These are phyloP conservation scores for Peromyscus melanophrys DNA, from an alignment of 2,797 vertebrate genomes.

Conservation along the genomic window DNA sequence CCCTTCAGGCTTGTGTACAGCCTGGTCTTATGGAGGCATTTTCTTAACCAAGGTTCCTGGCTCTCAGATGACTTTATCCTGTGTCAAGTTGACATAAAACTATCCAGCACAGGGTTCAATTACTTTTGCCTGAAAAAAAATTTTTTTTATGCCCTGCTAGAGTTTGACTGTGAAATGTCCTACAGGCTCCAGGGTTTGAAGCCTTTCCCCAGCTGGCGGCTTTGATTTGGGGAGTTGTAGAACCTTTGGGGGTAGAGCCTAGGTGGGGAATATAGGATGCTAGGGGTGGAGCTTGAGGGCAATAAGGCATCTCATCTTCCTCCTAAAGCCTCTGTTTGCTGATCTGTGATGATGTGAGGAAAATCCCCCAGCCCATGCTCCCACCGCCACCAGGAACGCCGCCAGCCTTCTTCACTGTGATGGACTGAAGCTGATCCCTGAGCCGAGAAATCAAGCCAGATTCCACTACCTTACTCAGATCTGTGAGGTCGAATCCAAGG, in stretches of 20 bases:
- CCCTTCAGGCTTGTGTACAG: neutral
- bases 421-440: neutral
- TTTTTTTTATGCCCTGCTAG: too few relatives aligned
- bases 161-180: neutral
- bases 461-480: neutral
- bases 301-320: neutral
- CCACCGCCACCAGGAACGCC: accelerated
- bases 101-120: neutral
- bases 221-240: neutral
- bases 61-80: neutral
- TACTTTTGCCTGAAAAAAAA: neutral
- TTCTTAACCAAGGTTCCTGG: neutral
- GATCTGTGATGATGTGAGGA: neutral
- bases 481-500: slow-evolving; percentile 28
- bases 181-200: neutral
- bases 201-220: too few relatives aligned
- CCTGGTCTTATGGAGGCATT: neutral
- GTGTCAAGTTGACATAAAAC: neutral
- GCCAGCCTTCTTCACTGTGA: neutral
- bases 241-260: neutral
- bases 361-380: neutral
- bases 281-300: neutral
- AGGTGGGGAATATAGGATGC: neutral
- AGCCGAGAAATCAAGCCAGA: neutral
- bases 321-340: neutral